These are phyloP conservation scores for Dunckerocampus dactyliophorus DNA, from an alignment of 2,113 vertebrate genomes.

Conservation along the genomic window DNA sequence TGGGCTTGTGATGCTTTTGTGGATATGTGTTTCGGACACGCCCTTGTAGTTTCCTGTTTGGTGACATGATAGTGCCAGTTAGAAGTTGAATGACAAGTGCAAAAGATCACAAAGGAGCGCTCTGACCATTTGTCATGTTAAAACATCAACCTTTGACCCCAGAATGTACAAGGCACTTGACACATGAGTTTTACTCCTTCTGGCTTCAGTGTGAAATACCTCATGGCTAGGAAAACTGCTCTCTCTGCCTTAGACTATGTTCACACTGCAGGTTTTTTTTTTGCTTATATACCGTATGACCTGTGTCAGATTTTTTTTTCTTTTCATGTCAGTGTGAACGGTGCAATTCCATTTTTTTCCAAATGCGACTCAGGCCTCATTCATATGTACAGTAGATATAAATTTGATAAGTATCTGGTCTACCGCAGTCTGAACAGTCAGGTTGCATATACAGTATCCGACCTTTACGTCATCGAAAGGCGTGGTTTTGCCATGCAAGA, in stretches of 20 bases:
- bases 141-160: conserved; percentile 16
- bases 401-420: too few species aligned
- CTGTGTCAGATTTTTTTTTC: too few species aligned
- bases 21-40: background rate
- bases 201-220: conserved; percentile 21
- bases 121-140: conserved; percentile 40
- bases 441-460: too few species aligned
- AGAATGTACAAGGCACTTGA: conserved; percentile 2
- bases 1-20: background rate
- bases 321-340: too few species aligned
- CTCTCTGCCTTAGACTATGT: background rate
- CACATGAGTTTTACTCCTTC: background rate
- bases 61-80: conserved; percentile 22
- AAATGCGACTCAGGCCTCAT: too few species aligned
- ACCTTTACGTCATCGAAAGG: too few species aligned
- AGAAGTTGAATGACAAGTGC: conserved; percentile 32
- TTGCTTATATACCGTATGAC: background rate
- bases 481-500: too few species aligned
- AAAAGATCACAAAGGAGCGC: conserved; percentile 24
- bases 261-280: background rate
- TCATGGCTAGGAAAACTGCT: background rate
- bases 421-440: too few species aligned
- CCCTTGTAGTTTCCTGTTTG: background rate
- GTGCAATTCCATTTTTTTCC: too few species aligned
- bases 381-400: too few species aligned